A percentile compares a stretch with the other conserved stretches of the same genome.
These are phyloP conservation scores for Drosophila tsacasi DNA, from an alignment of 1,140 invertebrate species.

Conservation along the genomic window DNA sequence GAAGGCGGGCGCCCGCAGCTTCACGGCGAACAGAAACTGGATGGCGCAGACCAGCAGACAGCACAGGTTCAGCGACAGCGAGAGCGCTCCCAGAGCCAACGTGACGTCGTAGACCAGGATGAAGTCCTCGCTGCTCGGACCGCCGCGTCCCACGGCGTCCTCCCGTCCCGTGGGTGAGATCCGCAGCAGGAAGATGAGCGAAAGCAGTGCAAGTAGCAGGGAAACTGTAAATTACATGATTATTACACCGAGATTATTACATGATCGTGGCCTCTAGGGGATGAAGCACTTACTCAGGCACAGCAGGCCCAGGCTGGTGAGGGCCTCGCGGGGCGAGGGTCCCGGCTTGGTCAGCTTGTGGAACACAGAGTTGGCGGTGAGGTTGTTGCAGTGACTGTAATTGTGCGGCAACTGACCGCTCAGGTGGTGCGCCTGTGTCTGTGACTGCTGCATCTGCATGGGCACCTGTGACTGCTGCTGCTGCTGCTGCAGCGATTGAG, in stretches of 20 bases:
- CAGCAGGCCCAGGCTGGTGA: conserved; percentile 94
- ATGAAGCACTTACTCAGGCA: conserved; percentile 87
- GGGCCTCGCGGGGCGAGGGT: conserved; percentile 87
- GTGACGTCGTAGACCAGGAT: conserved; percentile 96
- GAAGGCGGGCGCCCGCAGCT: conserved; percentile 91
- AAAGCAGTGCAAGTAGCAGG: conserved; percentile 92
- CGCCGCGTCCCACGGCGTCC: conserved; percentile 78
- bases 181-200: conserved; percentile 93
- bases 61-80: conserved; percentile 94
- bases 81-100: conserved; percentile 93
- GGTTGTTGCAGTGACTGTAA: conserved; percentile 75
- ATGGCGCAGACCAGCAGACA: conserved; percentile 96
- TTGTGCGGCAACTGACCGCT: conserved; percentile 50
- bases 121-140: conserved; percentile 89
- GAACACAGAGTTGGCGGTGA: conserved; percentile 45
- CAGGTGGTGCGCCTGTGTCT: conserved; percentile 16
- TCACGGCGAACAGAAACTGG: conserved; percentile 96
- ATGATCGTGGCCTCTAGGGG: fast-evolving
- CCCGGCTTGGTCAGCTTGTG: conserved; percentile 71
- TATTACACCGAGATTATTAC: background rate
- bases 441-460: conserved; percentile 10
- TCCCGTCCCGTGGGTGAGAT: conserved; percentile 89
- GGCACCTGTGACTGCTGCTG: conserved; percentile 28
- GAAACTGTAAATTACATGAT: conserved; percentile 87
- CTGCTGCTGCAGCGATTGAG: conserved; percentile 28